Base-by-base conservation (phyloP, 2,888 invertebrate species). In the Eupithecia abbreviata region DNA sequence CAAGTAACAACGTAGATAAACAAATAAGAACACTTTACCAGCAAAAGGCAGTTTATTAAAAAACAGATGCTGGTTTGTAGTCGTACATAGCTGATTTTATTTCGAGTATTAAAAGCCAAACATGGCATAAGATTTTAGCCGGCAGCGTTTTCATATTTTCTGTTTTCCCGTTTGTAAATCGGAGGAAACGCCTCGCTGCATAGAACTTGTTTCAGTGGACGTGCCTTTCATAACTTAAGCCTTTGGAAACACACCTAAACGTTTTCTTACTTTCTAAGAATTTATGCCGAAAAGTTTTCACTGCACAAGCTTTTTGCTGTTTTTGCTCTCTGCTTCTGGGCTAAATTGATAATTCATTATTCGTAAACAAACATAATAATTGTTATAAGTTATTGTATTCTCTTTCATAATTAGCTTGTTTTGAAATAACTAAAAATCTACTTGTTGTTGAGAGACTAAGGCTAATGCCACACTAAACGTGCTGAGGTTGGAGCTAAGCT, bases 131-230 rank as follows among this genome's bases (percentile, higher is more conserved):
- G 74, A 73, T 76, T 79, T 78, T 76, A 71, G 72, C 18, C 51
- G 42, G 75, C 49, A 76, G 74, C 71, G 62, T 67, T 72, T 66
- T 74, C 70, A 71, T 77, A 78, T 84, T 84, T 83, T 82, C 83
- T 77, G 79, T 84, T 84, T 83, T 81, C 83, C 82, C 81, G 72
- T 49, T 75, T 78, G 83, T 81, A 85, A 87, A 82, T 58, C 58
- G 3, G 10, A 58, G 10, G 18, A 9, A 58, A 85, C 82, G 88
- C 83, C 81, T 85, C 85, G 86, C 80, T 87, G 88, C 86, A 77
- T 86, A 82, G 85, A 81, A 84, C 85, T 83, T 84, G 83, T 86
- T 86, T 83, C 80, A 74, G 66, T 13, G 58, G 73, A 84, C 83
- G 84, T 80, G 84, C 83, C 83, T 73, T 73, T 76, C 45, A 71